Conservation (phyloP, 2,797 vertebrate species). For the Borostomias antarcticus region DNA sequence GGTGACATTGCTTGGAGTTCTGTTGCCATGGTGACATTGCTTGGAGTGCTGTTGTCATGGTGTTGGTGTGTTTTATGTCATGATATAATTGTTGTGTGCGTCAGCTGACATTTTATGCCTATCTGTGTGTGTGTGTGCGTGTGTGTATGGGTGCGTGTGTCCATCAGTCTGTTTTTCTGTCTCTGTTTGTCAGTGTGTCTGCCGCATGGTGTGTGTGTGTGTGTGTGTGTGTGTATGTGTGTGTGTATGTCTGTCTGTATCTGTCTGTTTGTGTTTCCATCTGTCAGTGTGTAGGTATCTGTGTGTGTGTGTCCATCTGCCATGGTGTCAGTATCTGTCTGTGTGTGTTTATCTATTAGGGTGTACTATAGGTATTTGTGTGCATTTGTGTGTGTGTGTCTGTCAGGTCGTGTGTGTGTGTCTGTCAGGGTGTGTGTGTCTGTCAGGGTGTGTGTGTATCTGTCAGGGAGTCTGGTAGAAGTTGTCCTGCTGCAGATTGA, state of each 20-base stretch:
- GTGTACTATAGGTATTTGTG: background rate
- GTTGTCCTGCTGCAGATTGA: slow-evolving; percentile 86
- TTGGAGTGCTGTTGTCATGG: background rate
- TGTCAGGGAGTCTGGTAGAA: slow-evolving; percentile 76
- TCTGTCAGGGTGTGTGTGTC: slow-evolving; percentile 11
- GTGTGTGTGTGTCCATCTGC: background rate
- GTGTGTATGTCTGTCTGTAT: background rate
- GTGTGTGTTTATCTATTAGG: background rate
- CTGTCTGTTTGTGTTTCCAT: background rate
- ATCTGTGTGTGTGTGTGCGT: background rate
- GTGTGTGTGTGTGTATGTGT: background rate
- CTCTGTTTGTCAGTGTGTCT: no score
- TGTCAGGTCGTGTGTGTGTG: background rate
- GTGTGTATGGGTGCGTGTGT: no score
- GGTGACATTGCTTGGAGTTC: background rate
- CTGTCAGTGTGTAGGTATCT: background rate
- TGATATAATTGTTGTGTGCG: background rate
- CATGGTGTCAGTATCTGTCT: background rate
- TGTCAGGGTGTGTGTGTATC: slow-evolving; percentile 32
- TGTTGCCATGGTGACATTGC: background rate
- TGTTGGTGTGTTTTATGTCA: background rate
- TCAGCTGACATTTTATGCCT: background rate
- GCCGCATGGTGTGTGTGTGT: no score
- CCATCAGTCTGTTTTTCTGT: no score
- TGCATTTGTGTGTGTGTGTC: background rate